phyloP scores from a whole-genome alignment of 2,113 vertebrate genomes.

The Tragulus kanchil region DNA sequence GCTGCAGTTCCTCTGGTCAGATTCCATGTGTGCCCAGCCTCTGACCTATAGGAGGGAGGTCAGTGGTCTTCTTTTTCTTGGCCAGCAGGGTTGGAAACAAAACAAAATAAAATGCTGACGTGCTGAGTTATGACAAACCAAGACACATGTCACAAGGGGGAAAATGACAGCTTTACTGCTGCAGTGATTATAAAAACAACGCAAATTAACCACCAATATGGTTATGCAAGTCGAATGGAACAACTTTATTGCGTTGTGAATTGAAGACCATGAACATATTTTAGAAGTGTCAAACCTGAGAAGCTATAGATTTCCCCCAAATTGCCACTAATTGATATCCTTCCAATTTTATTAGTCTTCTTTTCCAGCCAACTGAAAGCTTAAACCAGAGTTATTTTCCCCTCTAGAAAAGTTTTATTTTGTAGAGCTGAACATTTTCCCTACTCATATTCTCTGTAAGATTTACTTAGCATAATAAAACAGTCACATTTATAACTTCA shows the following conservation, averaged over 20 bases:
- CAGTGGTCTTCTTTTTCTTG: constrained; percentile 21
- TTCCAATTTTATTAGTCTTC: constrained; percentile 49
- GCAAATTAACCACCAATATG: constrained; percentile 34
- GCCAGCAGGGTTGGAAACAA: not conserved
- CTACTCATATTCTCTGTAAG: not conserved
- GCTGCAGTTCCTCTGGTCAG: not conserved
- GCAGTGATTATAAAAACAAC: constrained; percentile 61
- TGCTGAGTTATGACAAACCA: constrained; percentile 57
- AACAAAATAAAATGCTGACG: constrained; percentile 57
- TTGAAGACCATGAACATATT: constrained; percentile 80
- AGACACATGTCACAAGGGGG: constrained; percentile 31
- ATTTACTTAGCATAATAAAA: not conserved
- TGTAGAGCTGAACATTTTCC: constrained; percentile 7
- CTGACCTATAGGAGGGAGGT: not conserved
- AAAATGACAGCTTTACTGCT: constrained; percentile 63
- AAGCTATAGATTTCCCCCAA: constrained; percentile 56
- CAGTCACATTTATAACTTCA: constrained; percentile 19
- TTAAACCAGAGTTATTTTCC: constrained; percentile 18
- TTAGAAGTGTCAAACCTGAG: constrained; percentile 54
- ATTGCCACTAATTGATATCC: constrained; percentile 65
- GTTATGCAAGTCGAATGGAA: not conserved
- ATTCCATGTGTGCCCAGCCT: not conserved
- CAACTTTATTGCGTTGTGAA: constrained; percentile 34
- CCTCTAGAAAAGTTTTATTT: constrained; percentile 19
- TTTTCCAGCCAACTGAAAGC: constrained; percentile 46